Base-by-base conservation (phyloP, 1,140 invertebrate genomes). In the Lineus longissimus region DNA sequence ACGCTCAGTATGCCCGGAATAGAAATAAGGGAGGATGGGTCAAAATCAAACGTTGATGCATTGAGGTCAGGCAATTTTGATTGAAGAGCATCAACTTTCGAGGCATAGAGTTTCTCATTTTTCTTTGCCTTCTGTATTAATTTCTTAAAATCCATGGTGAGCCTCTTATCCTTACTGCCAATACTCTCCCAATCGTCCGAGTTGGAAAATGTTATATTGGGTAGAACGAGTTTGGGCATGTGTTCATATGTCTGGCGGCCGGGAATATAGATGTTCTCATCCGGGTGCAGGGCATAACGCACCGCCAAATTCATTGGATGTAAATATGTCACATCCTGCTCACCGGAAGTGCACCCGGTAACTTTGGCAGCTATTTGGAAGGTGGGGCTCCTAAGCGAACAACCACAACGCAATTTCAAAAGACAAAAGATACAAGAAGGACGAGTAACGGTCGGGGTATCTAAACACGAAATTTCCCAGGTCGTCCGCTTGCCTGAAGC, bases 41-140 rank as follows among this genome's bases (percentile, higher is more conserved):
- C 33, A 7, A 36, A 36, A 36, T 36, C 33, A 36, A 36, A 36
- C 15, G 33, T 7, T 7, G 33, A 4, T 4, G 33, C 4, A 15
- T 36, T 15, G 6, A 36, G 15, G 15, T 36, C 33, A 7, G 6
- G 6, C 4, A 7, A 4, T 7, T 4, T 36, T 4, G 33, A 36
- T 36, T 36, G 33, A 7, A 36, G 33, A 7, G 4, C 33, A 36
- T 36, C 33, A 36, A 15, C 33, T 36, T 36, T 36, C 6, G 33
- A 36, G 4, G 33, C 33, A 36, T 36, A 57, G 29, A 31, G n/a
- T 57, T 31, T 57, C n/a, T 57, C n/a, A 29, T 27, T 57, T 57
- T 27, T 6, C 29, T 29, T 27, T n/a, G n/a, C 30, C 27, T 57
- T 27, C 9, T 57, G 23, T 7, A 27, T 57, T 27, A 19, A 9